Percentiles rank a stretch among this genome's conserved stretches.
These are phyloP conservation scores for Aspidiotus destructor DNA, from an alignment of 2,888 invertebrate species.

Conservation along the genomic window DNA sequence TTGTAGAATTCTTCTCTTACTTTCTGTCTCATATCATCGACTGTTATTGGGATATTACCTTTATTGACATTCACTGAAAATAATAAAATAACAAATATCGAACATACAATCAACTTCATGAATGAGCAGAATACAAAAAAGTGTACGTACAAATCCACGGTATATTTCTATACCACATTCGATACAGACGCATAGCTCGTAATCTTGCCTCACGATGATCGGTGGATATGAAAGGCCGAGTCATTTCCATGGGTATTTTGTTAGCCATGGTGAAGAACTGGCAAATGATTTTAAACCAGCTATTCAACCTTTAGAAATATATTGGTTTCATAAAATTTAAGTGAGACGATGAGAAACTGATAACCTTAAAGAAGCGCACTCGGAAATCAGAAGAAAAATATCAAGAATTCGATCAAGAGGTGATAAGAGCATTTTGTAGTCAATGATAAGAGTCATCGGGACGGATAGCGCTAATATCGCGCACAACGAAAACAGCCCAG, in stretches of 20 bases:
- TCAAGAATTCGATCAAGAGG: no score
- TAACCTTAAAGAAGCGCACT: no score
- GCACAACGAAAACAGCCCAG: no score
- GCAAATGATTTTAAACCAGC: no score
- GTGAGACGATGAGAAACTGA: no score
- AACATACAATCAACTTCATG: not conserved
- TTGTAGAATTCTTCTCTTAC: not conserved
- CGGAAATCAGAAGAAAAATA: no score
- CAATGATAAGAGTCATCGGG: no score
- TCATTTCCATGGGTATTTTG: not conserved
- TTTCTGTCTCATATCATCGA: not conserved
- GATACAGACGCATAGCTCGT: conserved; percentile 78
- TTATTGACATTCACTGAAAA: not conserved
- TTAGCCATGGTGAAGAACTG: not conserved
- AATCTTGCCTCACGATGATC: conserved; percentile 65
- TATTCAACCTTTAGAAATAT: no score
- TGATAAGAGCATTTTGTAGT: no score
- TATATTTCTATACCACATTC: conserved; percentile 87
- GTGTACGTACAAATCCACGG: conserved; percentile 68
- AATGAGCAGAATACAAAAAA: conserved; percentile 4
- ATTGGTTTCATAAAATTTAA: no score
- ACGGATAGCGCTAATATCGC: no score
- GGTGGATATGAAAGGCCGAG: conserved; percentile 68
- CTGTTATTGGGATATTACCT: not conserved
- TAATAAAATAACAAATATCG: not conserved